A percentile compares a stretch with the other conserved stretches of the same genome.
Conservation (phyloP, 37 sponge, comb jelly and placozoan species). For the Theonella swinhoei region DNA sequence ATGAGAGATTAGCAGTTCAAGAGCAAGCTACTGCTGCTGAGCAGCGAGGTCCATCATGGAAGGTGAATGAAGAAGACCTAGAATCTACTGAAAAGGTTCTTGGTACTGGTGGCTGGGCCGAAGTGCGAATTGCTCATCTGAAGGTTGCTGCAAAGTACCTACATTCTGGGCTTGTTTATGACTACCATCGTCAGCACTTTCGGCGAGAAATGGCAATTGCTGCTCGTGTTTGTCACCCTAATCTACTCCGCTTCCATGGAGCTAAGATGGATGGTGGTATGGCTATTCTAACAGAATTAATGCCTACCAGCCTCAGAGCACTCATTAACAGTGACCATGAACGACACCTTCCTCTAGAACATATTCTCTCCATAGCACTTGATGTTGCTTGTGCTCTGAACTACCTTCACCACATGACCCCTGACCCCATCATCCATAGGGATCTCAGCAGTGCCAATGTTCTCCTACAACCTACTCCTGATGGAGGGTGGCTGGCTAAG, state of each 20-base stretch:
- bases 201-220: constrained; percentile 71
- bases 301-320: constrained; percentile 55
- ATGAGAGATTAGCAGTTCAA: too few species aligned
- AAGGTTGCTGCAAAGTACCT: constrained; percentile 66
- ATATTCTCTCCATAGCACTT: constrained; percentile 11
- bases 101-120: too few species aligned
- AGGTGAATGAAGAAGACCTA: too few species aligned
- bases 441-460: constrained; percentile 70
- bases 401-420: constrained; percentile 59
- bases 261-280: constrained; percentile 19
- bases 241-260: constrained; percentile 69
- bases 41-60: too few species aligned
- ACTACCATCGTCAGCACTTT: constrained; percentile 40
- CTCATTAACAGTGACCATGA: constrained; percentile 2
- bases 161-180: constrained; percentile 51
- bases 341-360: background rate
- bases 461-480: constrained; percentile 18
- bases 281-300: constrained; percentile 64
- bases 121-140: constrained; percentile 35
- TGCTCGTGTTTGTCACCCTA: constrained; percentile 57
- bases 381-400: constrained; percentile 64
- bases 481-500: constrained; percentile 42
- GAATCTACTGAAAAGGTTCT: constrained; percentile 51
- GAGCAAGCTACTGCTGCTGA: too few species aligned
- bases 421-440: too few species aligned